Evolutionary conservation across 2,888 invertebrate species (phyloP), one percentile per base, ranked within the genome.

Genomic region (Sceliomorpha sp.): DNA sequence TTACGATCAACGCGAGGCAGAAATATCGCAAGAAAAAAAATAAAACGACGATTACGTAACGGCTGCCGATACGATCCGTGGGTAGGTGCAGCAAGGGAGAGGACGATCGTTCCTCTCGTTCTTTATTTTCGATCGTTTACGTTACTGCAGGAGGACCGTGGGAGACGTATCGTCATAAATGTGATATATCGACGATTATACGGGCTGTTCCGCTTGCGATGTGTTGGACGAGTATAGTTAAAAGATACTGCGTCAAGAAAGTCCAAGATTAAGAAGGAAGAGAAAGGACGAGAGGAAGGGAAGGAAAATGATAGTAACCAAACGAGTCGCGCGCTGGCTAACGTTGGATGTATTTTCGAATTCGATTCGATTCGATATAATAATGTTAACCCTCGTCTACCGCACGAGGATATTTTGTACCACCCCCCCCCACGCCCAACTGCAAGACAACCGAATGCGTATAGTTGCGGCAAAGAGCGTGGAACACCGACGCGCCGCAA

Each of bases 21-120:
- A 26, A 53, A 63, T 27, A 51, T 9, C 8, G n/a, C 27, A 2
- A 31, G 10, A 31, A 31, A 10, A 10, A 10, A 10, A 9, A 6
- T 10, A 10, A 31, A n/a, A 10, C 20, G 20, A 20, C 20, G 5
- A 20, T 76, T 73, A 63, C 67, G 72, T 73, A 76, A 76, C 20
- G 20, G 5, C 64, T 5, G 9, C 32, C 39, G 60, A 67, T 60
- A 71, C 58, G 66, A 29, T n/a, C 44, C 44, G 29, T 42, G 26
- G 42, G 26, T 42, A 27, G 26, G 44, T n/a, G n/a, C n/a, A 29
- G 44, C 15, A 29, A 44, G 29, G 44, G 15, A 44, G 29, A 27
- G 15, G 15, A 44, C 29, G 15, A 44, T 44, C 29, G 27, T 44
- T 14, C 26, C n/a, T 44, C 15, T 37, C 24, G 27, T 37, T 50